Evolutionary conservation across 1,140 invertebrate species (phyloP), one percentile per base, ranked within the genome.

Genomic region (Harlomillsia oculata): DNA sequence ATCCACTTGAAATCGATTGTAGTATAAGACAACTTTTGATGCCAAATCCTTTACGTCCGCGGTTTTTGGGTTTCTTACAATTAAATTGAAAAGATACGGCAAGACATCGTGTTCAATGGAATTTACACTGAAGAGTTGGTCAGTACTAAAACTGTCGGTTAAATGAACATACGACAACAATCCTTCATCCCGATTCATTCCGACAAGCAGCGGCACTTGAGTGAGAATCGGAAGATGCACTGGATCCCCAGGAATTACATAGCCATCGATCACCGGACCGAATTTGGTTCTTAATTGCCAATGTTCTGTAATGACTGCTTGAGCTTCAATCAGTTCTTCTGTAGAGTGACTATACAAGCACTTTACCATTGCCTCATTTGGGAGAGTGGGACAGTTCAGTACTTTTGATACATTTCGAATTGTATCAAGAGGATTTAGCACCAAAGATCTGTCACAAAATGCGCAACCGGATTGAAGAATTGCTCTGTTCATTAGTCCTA

Each of bases 391-490:
- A 29, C 41, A 45, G 14, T 11, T 25, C 0, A 56, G 18, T 40
- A 30, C 30, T 28, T 6, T 16, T 13, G 44, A 34, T 20, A 48
- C 4, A 18, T 14, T 14, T 16, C 8, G 4, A 29, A 28, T 18
- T 18, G 30, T 23, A 14, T 14, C 25, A 14, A 29, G 2, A 3
- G 43, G 43, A 28, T 45, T 23, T 0, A 16, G 8, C 20, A 45
- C 30, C 14, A 45, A 2, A 5, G 25, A n/a, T 11, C 11, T 50
- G 9, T 36, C 30, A 36, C 30, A 34, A 21, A 39, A 49, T 20
- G 29, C 18, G 1, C 18, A 21, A 3, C 46, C 46, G 16, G 46
- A 49, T 49, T 49, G 46, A 8, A 49, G 25, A 20, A 49, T 49
- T 13, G 46, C 46, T 1, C 16, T 16, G 20, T 49, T 28, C 32